These are phyloP conservation scores for Ophraella communa DNA, from an alignment of 2,888 invertebrate species.

Conservation along the genomic window DNA sequence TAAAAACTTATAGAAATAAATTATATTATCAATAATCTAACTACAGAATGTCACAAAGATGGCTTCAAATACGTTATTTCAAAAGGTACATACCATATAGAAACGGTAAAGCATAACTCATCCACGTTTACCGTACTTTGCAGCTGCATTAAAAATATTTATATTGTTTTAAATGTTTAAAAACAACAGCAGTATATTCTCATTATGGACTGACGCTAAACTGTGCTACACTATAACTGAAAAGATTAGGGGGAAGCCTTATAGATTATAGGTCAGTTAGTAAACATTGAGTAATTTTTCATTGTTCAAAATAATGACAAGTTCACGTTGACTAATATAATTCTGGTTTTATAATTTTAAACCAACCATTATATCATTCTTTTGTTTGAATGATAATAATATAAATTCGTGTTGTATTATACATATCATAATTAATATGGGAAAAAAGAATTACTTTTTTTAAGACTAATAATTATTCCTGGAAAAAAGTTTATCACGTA, in stretches of 20 bases:
- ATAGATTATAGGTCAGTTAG: conserved; percentile 7
- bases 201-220: neutral
- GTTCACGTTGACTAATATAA: neutral
- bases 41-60: too few relatives aligned
- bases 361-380: neutral
- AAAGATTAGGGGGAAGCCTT: conserved; percentile 5
- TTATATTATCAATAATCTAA: too few relatives aligned
- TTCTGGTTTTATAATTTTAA: neutral
- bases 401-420: neutral
- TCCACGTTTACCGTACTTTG: neutral
- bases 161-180: neutral
- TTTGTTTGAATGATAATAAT: neutral
- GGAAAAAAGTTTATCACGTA: too few relatives aligned
- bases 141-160: neutral
- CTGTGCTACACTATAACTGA: neutral
- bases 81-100: neutral
- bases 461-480: neutral
- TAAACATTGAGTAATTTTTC: conserved; percentile 2
- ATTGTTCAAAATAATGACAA: neutral
- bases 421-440: neutral
- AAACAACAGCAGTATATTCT: neutral
- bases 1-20: too few relatives aligned
- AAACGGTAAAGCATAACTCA: neutral
- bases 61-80: too few relatives aligned
- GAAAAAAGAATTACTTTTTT: neutral